phyloP scores from a whole-genome alignment of 1,140 invertebrate genomes.

The Steinernema khuongi region DNA sequence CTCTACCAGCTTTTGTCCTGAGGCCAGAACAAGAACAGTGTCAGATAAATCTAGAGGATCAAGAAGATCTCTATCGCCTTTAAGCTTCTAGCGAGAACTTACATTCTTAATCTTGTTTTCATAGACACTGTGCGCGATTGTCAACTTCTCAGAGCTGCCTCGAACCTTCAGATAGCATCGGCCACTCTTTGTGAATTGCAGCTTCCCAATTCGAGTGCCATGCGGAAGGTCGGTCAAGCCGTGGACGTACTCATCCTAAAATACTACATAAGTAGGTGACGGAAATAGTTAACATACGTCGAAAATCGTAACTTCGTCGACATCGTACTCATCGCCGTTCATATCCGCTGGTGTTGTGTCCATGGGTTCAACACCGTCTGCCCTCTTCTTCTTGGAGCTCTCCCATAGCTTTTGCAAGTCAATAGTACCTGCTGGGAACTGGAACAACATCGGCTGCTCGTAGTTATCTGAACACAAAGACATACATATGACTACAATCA shows the following conservation, averaged over 20 bases:
- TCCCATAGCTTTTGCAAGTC: no score
- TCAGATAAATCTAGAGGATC: no score
- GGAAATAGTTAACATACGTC: not conserved
- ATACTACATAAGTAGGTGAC: not conserved
- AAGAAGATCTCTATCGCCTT: no score
- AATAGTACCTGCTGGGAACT: no score
- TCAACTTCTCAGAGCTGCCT: not conserved
- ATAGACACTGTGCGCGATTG: not conserved
- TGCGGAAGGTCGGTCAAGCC: not conserved
- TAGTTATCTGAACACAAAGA: no score
- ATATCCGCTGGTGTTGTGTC: no score
- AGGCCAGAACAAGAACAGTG: no score
- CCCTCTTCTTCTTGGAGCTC: no score
- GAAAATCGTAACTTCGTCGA: not conserved
- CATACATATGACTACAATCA: no score
- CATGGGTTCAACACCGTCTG: no score
- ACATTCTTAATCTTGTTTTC: slow-evolving; percentile 2
- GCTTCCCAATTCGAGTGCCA: not conserved
- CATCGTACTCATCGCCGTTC: not conserved
- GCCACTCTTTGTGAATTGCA: not conserved
- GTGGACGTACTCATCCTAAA: slow-evolving; percentile 1
- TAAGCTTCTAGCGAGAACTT: not conserved
- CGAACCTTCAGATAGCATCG: not conserved
- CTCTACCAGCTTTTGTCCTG: no score
- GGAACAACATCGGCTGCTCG: no score